Evolutionary conservation across 2,888 invertebrate species (phyloP), one percentile per base, ranked within the genome.

Genomic region (Drosophila picticornis): DNA sequence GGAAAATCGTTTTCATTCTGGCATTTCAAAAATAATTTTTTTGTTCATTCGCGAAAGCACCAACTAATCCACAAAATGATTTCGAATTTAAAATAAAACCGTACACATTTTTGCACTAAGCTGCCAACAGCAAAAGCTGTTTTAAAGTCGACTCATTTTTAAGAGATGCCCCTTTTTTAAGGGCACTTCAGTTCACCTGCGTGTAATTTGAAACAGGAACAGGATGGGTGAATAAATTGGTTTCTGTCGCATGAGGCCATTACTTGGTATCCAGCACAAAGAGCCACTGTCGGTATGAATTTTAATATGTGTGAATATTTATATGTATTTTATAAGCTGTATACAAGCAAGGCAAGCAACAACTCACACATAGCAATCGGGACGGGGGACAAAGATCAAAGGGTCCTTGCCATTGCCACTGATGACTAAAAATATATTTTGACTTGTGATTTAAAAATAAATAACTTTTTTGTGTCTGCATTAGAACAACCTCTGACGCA

Each of bases 191-290:
- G 36, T 72, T 62, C 62, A 63, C 46, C 72, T 63, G 70, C 57
- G 59, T 58, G 76, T 73, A 69, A 76, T 75, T 83, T 71, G 60
- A 68, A 83, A 70, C 74, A 75, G 84, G 83, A 90, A 85, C 74
- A 77, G 88, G 90, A 85, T 87, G 88, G 72, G 74, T 71, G 76
- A 85, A 90, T 87, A 87, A 87, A 87, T 87, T 87, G 86, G 83
- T 80, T 88, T 88, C 80, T 83, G 81, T 69, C 84, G 86, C 83
- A 90, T 81, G 80, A 90, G 77, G 72, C 83, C 82, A 86, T 88
- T 88, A 83, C 67, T 64, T 69, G 81, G 68, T 75, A 77, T 63
- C 51, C 66, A 77, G 66, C 68, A 79, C 72, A 78, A 81, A 75
- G 71, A 64, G 61, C 51, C 73, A 57, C 70, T 48, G 48, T 68